Evolutionary conservation across 2,113 vertebrate genomes (phyloP).

Genomic region (Corythornis cristatus): DNA sequence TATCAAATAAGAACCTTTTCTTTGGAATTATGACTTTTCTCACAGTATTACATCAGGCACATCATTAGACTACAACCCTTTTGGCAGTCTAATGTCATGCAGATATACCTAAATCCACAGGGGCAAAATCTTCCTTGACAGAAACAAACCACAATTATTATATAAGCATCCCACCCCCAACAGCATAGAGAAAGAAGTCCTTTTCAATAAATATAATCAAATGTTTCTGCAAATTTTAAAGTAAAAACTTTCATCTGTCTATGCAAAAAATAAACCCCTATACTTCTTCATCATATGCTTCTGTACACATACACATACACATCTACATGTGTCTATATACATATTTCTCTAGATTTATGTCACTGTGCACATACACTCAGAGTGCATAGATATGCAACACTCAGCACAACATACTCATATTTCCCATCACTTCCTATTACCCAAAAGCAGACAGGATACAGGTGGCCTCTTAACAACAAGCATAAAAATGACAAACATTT

Average conservation of each 20-base stretch:
- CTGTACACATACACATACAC: not conserved
- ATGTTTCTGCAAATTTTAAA: not conserved
- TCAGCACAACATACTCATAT: not conserved
- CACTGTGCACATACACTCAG: not conserved
- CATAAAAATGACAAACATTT: conserved; percentile 72
- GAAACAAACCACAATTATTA: not conserved
- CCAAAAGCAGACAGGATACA: conserved; percentile 52
- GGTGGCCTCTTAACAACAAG: conserved; percentile 66
- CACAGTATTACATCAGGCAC: not conserved
- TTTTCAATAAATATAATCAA: not conserved
- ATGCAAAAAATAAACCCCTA: fast-evolving
- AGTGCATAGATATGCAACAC: not conserved
- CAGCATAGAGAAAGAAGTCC: not conserved
- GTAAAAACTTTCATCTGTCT: not conserved
- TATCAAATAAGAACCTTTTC: not conserved
- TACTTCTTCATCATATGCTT: not conserved
- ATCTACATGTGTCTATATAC: not conserved
- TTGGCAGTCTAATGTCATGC: not conserved
- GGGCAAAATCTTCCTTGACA: not conserved
- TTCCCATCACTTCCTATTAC: not conserved
- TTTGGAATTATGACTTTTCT: not conserved
- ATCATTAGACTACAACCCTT: not conserved
- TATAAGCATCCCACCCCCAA: not conserved
- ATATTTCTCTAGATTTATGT: not conserved
- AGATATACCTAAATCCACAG: not conserved